A percentile compares a stretch with the other conserved stretches of the same genome.
phyloP scores from a whole-genome alignment of 92 coral and sea anemone genomes.

The Montipora capitata region DNA sequence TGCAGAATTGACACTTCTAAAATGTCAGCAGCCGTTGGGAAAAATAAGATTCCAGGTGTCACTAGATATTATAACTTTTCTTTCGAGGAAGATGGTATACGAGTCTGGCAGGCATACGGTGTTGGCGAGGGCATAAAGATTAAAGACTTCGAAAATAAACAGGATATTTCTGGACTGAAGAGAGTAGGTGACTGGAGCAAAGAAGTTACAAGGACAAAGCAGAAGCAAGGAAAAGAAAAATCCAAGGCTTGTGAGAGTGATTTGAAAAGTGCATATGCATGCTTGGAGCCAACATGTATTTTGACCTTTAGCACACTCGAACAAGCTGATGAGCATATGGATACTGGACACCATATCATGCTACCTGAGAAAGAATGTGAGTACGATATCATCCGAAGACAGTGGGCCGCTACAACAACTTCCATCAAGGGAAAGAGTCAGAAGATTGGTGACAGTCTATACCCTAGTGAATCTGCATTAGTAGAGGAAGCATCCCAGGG shows the following conservation, averaged over 20 bases:
- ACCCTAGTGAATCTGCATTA: not conserved
- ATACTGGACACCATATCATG: not conserved
- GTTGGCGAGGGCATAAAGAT: conserved; percentile 44
- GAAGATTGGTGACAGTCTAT: conserved; percentile 39
- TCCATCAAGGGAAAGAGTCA: conserved; percentile 38
- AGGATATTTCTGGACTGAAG: conserved; percentile 46
- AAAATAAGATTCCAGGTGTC: conserved; percentile 46
- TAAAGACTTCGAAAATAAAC: conserved; percentile 28
- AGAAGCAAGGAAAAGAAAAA: conserved; percentile 23
- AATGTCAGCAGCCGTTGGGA: conserved; percentile 9
- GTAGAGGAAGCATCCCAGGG: conserved; percentile 3
- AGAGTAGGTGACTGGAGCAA: conserved; percentile 27
- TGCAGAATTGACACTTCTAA: conserved; percentile 34
- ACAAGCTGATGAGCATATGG: conserved; percentile 59
- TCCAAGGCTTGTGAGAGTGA: conserved; percentile 1
- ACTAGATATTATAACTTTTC: not conserved
- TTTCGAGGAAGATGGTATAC: not conserved
- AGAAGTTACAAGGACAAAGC: not conserved
- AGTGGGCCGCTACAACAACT: conserved; percentile 25
- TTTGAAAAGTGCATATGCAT: conserved; percentile 20
- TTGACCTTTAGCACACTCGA: conserved; percentile 47
- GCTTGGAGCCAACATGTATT: conserved; percentile 57
- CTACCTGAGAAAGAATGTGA: conserved; percentile 41
- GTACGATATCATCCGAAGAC: conserved; percentile 52
- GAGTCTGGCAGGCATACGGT: conserved; percentile 58